Conservation (phyloP, 2,888 invertebrate genomes). For the Colletes collaris region DNA sequence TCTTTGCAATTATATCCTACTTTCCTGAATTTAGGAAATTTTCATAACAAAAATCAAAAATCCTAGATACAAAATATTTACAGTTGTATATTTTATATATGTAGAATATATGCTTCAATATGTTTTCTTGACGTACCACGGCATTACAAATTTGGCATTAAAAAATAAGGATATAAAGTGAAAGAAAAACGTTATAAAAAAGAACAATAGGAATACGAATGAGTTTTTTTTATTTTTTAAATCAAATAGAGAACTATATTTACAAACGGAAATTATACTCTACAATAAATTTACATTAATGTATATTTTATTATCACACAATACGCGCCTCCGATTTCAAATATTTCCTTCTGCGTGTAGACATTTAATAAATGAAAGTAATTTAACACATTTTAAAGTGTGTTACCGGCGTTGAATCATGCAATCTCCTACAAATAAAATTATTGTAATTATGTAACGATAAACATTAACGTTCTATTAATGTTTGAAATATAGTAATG, state of each 20-base stretch:
- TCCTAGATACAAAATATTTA: too few species aligned
- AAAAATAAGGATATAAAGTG: constrained; percentile 1
- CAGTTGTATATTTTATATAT: too few species aligned
- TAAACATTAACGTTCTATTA: constrained; percentile 16
- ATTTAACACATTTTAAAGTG: neutral
- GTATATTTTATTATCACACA: constrained; percentile 5
- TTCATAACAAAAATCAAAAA: too few species aligned
- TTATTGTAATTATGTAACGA: constrained; percentile 6
- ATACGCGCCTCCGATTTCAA: neutral
- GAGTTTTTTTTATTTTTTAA: constrained; percentile 34
- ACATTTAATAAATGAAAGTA: constrained; percentile 10
- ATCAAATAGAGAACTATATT: constrained; percentile 30
- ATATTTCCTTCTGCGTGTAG: neutral
- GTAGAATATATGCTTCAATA: too few species aligned
- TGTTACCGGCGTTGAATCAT: neutral
- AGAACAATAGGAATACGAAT: constrained; percentile 1
- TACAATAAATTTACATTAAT: constrained; percentile 22
- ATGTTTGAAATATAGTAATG: constrained; percentile 10
- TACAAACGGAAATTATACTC: constrained; percentile 36
- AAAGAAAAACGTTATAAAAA: neutral
- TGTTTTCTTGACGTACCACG: too few species aligned
- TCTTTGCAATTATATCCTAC: too few species aligned
- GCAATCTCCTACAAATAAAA: constrained; percentile 6
- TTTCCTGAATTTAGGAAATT: too few species aligned
- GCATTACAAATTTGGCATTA: neutral